These are phyloP conservation scores for Tetraodon nigroviridis DNA, from an alignment of 2,113 vertebrate species.

Conservation along the genomic window DNA sequence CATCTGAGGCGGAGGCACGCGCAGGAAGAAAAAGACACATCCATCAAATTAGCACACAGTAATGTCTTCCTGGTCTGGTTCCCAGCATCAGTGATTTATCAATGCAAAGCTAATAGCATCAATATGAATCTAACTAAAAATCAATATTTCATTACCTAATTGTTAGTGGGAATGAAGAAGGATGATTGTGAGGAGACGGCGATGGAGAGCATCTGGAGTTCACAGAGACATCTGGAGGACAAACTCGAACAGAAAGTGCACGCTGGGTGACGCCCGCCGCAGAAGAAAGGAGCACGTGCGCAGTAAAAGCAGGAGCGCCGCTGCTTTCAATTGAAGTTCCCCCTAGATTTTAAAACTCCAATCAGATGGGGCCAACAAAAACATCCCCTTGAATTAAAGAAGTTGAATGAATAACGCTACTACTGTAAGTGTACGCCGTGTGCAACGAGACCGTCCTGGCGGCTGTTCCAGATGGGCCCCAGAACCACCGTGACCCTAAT, in stretches of 20 bases:
- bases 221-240: conserved; percentile 96
- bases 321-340: not conserved
- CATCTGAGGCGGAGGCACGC: conserved; percentile 45
- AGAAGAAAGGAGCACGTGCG: not conserved
- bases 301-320: not conserved
- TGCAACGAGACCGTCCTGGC: too few relatives aligned
- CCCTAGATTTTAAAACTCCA: too few relatives aligned
- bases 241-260: conserved; percentile 63
- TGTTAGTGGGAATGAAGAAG: conserved; percentile 99
- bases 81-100: conserved; percentile 87
- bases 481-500: too few relatives aligned
- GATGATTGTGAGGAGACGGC: conserved; percentile 86
- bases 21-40: conserved; percentile 79
- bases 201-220: conserved; percentile 96
- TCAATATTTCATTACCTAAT: conserved; percentile 99
- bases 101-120: conserved; percentile 99
- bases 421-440: too few relatives aligned
- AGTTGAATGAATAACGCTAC: too few relatives aligned
- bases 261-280: conserved; percentile 27
- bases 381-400: too few relatives aligned
- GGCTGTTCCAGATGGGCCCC: too few relatives aligned
- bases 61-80: conserved; percentile 68
- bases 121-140: conserved; percentile 99
- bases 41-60: conserved; percentile 99
- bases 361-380: not conserved